Conservation (phyloP, 1,140 invertebrate species). For the Zaprionus vittiger region DNA sequence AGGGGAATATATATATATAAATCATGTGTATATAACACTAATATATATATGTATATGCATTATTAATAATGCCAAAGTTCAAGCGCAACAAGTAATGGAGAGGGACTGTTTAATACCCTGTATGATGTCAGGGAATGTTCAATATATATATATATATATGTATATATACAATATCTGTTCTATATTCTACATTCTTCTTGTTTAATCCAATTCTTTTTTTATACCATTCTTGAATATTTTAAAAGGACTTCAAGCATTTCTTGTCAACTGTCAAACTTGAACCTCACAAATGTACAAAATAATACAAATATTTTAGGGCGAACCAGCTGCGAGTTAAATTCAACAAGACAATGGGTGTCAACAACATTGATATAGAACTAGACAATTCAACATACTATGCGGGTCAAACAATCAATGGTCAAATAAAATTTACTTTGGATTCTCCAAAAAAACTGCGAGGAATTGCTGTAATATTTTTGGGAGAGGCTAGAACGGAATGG, state of each 20-base stretch:
- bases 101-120: not conserved
- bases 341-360: slow-evolving; percentile 85
- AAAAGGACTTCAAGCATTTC: too few relatives aligned
- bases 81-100: not conserved
- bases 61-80: slow-evolving; percentile 37
- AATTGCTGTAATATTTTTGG: slow-evolving; percentile 86
- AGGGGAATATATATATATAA: not conserved
- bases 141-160: too few relatives aligned
- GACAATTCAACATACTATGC: slow-evolving; percentile 89
- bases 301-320: not conserved
- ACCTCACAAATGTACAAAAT: too few relatives aligned
- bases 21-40: not conserved
- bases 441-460: slow-evolving; percentile 88
- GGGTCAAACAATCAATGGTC: slow-evolving; percentile 88
- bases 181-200: too few relatives aligned
- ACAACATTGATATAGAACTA: slow-evolving; percentile 87
- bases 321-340: not conserved
- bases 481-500: slow-evolving; percentile 90
- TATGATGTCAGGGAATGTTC: too few relatives aligned
- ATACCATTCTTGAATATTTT: too few relatives aligned
- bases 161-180: too few relatives aligned
- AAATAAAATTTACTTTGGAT: slow-evolving; percentile 87
- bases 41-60: not conserved
- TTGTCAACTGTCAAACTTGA: too few relatives aligned
- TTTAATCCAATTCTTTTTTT: too few relatives aligned